Percentiles rank a stretch among this genome's conserved stretches.
Conservation (phyloP, 1,140 invertebrate species). For the Orius insidiosus region DNA sequence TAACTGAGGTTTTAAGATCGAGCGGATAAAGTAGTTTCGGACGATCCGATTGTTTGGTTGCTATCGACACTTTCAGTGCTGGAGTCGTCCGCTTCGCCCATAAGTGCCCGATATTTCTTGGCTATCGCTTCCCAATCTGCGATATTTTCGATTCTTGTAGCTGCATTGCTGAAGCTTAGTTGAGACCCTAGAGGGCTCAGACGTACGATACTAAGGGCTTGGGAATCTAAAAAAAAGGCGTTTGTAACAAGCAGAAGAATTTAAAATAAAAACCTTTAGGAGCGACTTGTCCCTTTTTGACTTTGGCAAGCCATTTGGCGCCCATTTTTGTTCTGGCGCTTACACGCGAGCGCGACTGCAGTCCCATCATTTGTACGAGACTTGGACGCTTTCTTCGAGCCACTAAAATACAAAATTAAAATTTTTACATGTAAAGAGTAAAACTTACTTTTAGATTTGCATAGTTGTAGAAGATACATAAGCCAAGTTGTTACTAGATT, state of each 20-base stretch:
- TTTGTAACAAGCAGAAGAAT: too few species aligned
- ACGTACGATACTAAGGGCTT: conserved; percentile 54
- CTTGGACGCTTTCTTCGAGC: conserved; percentile 60
- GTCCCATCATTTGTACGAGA: conserved; percentile 53
- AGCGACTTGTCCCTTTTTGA: conserved; percentile 61
- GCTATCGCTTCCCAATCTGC: conserved; percentile 80
- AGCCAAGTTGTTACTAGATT: conserved; percentile 91
- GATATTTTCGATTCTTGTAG: conserved; percentile 68
- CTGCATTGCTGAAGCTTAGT: conserved; percentile 50
- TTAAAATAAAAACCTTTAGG: too few species aligned
- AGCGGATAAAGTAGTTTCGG: conserved; percentile 2
- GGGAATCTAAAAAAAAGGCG: conserved; percentile 50
- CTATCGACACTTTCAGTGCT: background rate
- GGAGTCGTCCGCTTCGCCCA: conserved; percentile 41
- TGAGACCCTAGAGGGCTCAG: conserved; percentile 66
- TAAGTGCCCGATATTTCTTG: conserved; percentile 69
- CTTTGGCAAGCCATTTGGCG: conserved; percentile 68
- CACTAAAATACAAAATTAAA: conserved; percentile 22
- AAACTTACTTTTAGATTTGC: conserved; percentile 48
- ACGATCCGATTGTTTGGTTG: conserved; percentile 3
- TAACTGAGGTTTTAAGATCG: background rate
- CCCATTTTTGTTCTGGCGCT: conserved; percentile 66
- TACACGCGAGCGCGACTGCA: conserved; percentile 45
- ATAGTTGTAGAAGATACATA: conserved; percentile 60
- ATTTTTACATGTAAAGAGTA: background rate